These are phyloP conservation scores for Diplodus puntazzo DNA, from an alignment of 2,797 vertebrate genomes.

Conservation along the genomic window DNA sequence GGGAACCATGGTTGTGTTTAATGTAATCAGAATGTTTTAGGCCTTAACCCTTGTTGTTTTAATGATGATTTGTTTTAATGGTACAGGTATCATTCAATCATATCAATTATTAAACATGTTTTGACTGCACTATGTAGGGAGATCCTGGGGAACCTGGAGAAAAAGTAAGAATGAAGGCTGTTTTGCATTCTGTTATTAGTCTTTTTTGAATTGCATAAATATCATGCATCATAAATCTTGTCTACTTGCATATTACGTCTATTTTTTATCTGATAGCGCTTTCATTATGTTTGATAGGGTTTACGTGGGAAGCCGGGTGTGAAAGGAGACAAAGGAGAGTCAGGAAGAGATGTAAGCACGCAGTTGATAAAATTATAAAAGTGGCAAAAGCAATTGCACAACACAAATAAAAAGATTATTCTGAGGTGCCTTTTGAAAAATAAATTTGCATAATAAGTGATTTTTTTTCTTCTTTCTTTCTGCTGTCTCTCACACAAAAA, in stretches of 20 bases:
- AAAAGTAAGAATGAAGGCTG: slow-evolving; percentile 81
- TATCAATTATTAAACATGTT: not conserved
- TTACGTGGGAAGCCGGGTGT: slow-evolving; percentile 88
- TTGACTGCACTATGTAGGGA: slow-evolving; percentile 81
- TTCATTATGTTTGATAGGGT: slow-evolving; percentile 82
- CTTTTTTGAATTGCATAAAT: slow-evolving; percentile 7
- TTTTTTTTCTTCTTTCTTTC: not conserved
- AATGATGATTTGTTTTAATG: not conserved
- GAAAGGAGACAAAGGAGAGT: slow-evolving; percentile 89
- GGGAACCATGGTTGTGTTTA: too few species aligned
- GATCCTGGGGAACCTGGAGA: slow-evolving; percentile 85
- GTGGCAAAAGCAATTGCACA: slow-evolving; percentile 7
- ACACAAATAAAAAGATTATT: slow-evolving; percentile 17
- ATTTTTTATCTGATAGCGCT: slow-evolving; percentile 44
- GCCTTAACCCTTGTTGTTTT: not conserved
- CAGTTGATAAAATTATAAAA: slow-evolving; percentile 23
- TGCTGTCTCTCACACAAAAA: slow-evolving; percentile 18
- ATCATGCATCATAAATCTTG: slow-evolving; percentile 5
- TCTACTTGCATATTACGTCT: slow-evolving; percentile 14
- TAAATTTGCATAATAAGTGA: not conserved
- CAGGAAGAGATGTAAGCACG: slow-evolving; percentile 87
- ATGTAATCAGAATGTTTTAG: not conserved
- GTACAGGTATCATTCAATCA: too few species aligned
- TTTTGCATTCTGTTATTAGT: not conserved
- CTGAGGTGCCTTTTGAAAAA: not conserved